Conservation (phyloP, 92 coral and sea anemone genomes). For the Diadumene lineata region DNA sequence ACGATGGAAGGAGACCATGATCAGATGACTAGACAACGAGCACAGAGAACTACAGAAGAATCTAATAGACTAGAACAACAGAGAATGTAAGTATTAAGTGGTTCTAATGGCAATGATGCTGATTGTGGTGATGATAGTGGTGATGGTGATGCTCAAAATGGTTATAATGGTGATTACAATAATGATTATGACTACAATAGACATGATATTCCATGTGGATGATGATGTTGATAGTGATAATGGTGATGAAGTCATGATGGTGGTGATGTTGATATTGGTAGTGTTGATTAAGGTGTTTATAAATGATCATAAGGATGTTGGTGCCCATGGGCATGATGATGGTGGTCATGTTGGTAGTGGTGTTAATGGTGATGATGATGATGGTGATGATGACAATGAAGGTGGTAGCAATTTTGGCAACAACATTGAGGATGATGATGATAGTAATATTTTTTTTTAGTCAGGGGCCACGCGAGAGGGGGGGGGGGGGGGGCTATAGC, state of each 20-base stretch:
- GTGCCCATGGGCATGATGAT: background rate
- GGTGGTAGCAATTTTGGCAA: background rate
- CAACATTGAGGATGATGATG: background rate
- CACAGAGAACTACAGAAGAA: slow-evolving; percentile 79
- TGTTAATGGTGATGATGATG: slow-evolving; percentile 19
- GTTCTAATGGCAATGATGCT: background rate
- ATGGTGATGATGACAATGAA: slow-evolving; percentile 8
- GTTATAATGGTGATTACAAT: background rate
- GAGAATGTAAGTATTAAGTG: slow-evolving; percentile 68
- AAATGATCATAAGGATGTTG: slow-evolving; percentile 2
- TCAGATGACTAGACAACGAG: slow-evolving; percentile 72
- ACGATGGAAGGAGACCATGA: slow-evolving; percentile 98
- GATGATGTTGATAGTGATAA: slow-evolving; percentile 8
- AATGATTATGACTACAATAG: background rate
- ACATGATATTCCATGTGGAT: too few species aligned
- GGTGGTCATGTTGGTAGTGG: slow-evolving; percentile 4
- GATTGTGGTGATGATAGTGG: slow-evolving; percentile 4
- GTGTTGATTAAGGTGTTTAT: slow-evolving; percentile 3
- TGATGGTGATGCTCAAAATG: slow-evolving; percentile 6
- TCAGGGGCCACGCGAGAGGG: too few species aligned
- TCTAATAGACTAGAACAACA: slow-evolving; percentile 76
- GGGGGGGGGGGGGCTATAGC: too few species aligned
- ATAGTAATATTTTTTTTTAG: background rate
- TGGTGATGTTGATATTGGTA: slow-evolving; percentile 3
- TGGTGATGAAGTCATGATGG: slow-evolving; percentile 15